Evolutionary conservation across 2,797 vertebrate species (phyloP), one percentile per base, ranked within the genome.

Genomic region (Coranthus polyacanthus): DNA sequence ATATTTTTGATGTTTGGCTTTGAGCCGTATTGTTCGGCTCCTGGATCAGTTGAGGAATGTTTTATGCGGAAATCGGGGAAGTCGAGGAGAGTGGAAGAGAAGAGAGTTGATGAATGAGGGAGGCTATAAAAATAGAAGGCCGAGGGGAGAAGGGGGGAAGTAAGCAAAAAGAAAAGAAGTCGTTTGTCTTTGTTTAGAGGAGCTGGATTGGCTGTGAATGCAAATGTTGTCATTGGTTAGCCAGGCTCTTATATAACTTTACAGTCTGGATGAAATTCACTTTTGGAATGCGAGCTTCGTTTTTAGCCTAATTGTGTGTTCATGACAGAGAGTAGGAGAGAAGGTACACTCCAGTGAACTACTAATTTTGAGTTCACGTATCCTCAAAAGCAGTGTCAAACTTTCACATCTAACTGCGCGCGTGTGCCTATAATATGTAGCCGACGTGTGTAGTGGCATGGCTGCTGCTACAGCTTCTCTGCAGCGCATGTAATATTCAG

Each of bases 81-180:
- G 65, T 22, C 44, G 58, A 76, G 26, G 37, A 62, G 49, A 71
- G 63, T 32, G 29, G 29, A 32, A 54, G 50, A 54, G 71, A 67
- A 76, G 53, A 54, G 66, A 65, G 59, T 44, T 83, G 82, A 89
- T 89, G 57, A 87, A 88, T 78, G 79, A 77, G 68, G 45, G 55
- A 45, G 43, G 45, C 53, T 72, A 71, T 77, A 75, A 83, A 86
- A 87, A 84, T 82, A 85, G 83, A 86, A 85, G 80, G 79, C 55
- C 3, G 55, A 63, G 39, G 34, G 66, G 39, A 70, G 57, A 72
- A 61, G 44, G 36, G 11, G 57, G 50, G 71, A 64, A 53, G 72
- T 57, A 73, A 68, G 72, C 53, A 71, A 65, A 75, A 75, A 80
- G 60, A 64, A 83, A 83, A 81, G 45, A 67, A 75, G 74, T 68